These are phyloP conservation scores for Drosophila rubida DNA, from an alignment of 2,888 invertebrate species.

Conservation along the genomic window DNA sequence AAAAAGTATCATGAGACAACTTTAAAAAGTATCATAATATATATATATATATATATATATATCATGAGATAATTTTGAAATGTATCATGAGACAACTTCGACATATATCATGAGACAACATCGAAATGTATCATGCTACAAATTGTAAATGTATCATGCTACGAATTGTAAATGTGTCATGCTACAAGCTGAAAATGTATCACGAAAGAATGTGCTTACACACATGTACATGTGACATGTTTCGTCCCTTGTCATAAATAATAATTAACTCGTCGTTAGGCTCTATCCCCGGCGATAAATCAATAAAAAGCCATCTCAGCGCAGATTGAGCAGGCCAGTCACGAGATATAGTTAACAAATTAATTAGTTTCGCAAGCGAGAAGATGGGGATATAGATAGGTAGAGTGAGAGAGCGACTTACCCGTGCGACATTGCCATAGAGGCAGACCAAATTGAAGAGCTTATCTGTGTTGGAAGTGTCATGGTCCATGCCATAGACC, in stretches of 20 bases:
- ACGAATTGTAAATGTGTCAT: too few relatives aligned
- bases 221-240: too few relatives aligned
- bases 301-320: conserved; percentile 4
- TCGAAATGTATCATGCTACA: too few relatives aligned
- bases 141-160: too few relatives aligned
- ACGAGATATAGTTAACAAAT: conserved; percentile 39
- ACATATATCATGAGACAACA: too few relatives aligned
- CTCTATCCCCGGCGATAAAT: conserved; percentile 25
- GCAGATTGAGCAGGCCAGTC: conserved; percentile 9
- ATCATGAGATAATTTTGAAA: too few relatives aligned
- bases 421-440: conserved; percentile 99
- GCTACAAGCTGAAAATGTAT: too few relatives aligned
- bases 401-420: conserved; percentile 84
- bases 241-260: conserved; percentile 17
- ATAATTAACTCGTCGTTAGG: conserved; percentile 24
- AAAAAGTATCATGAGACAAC: too few relatives aligned
- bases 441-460: conserved; percentile 99
- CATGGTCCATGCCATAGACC: conserved; percentile 98
- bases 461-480: conserved; percentile 97
- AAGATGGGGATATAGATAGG: neutral
- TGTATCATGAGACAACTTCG: too few relatives aligned
- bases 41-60: too few relatives aligned
- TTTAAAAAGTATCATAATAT: too few relatives aligned
- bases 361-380: conserved; percentile 31
- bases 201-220: too few relatives aligned